Evolutionary conservation across 35 echinoderm and acorn worm genomes (phyloP), one percentile per base, ranked within the genome.

Genomic region (Stichopus chloronotus): DNA sequence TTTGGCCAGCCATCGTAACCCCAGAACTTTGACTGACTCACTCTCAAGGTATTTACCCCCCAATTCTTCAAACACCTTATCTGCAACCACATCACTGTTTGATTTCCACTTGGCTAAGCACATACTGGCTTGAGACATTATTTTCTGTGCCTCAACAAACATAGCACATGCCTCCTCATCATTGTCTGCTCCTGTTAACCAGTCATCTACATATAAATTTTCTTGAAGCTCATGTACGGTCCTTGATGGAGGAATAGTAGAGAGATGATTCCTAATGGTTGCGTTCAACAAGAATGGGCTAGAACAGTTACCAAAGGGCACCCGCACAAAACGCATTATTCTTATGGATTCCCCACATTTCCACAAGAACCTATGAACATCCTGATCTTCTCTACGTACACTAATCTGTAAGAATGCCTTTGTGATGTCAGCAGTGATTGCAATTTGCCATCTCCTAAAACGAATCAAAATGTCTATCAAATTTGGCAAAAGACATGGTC

Each of bases 391-490:
- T 78, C 76, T 78, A 78, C 76, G 76, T 21, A 78, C 76, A 23
- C 16, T 7, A 17, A 78, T 78, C 76, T 78, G 76, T 25, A 78
- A 78, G 4, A 78, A 78, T 78, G 76, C 76, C 76, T 78, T 78
- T 78, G 76, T 78, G 76, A 78, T 78, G 76, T 76, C 72, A 21
- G 72, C 72, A 76, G 71, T 76, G 25, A 11, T 12, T 5, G 24
- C 80, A 52, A 83, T 17, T 10, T 83, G 16, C 80, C 80, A 83
- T 56, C 80, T 83, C 24, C 80, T 83, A 56, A 83, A 83, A 21
- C 80, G 16, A 83, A 83, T 83, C 80, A 83, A 56, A 56, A 56
- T 83, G 8, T 83, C 80, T 83, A 83, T 53, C 80, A 83, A 56
- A 83, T 6, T 83, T 4, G 80, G 80, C 80, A 52, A 56, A 52